Conservation (phyloP, 2,888 invertebrate genomes). For the Tenthredo amoena region DNA sequence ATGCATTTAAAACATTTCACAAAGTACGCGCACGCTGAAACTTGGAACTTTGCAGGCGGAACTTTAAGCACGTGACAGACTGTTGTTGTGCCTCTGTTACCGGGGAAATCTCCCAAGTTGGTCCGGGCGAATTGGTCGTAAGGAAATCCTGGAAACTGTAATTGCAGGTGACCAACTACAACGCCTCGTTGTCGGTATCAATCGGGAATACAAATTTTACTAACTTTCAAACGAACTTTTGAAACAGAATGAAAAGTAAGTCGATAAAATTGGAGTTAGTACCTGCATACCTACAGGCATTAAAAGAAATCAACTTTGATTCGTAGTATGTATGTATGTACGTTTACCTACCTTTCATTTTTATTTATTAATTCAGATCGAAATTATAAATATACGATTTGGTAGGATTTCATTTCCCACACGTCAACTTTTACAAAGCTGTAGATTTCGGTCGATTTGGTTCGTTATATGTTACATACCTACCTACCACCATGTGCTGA, state of each 20-base stretch:
- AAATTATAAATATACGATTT: background rate
- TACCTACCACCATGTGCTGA: slow-evolving; percentile 21
- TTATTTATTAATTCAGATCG: background rate
- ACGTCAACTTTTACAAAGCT: slow-evolving; percentile 1
- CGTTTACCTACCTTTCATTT: background rate
- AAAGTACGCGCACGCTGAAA: slow-evolving; percentile 46
- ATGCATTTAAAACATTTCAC: slow-evolving; percentile 48
- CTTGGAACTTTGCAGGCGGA: slow-evolving; percentile 26
- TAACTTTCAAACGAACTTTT: slow-evolving; percentile 19
- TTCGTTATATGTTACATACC: background rate
- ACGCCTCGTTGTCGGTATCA: slow-evolving; percentile 32
- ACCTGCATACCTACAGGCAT: background rate
- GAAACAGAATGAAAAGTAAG: background rate
- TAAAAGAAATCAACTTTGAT: background rate
- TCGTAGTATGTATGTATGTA: background rate
- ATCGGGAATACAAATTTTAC: slow-evolving; percentile 44
- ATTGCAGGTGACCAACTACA: slow-evolving; percentile 46
- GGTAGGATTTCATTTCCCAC: background rate
- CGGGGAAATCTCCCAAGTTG: slow-evolving; percentile 40
- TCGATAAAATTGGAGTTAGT: background rate
- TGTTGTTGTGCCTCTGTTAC: slow-evolving; percentile 42
- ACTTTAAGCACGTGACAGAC: slow-evolving; percentile 46
- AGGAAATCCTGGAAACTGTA: slow-evolving; percentile 39
- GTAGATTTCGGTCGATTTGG: background rate
- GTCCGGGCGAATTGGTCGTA: slow-evolving; percentile 29